phyloP scores from a whole-genome alignment of 2,888 invertebrate genomes.

The Drosophila anceps region DNA sequence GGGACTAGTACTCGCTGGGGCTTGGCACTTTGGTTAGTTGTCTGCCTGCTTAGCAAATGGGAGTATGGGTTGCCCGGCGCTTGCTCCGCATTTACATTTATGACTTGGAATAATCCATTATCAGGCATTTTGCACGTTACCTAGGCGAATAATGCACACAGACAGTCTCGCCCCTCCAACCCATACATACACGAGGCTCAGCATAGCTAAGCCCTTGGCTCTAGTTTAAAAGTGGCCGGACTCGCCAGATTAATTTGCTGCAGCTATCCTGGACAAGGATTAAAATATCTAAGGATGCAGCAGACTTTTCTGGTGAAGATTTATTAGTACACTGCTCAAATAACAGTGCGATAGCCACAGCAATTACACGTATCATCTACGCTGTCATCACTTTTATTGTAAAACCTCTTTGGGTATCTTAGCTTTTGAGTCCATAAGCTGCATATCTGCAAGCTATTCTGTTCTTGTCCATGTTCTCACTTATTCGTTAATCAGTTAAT shows the following conservation, averaged over 20 bases:
- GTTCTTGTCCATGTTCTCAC: too few relatives aligned
- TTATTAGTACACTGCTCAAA: constrained; percentile 2
- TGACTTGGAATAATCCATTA: constrained; percentile 80
- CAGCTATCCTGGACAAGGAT: constrained; percentile 38
- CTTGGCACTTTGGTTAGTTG: constrained; percentile 34
- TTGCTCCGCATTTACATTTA: constrained; percentile 75
- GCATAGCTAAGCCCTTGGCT: constrained; percentile 65
- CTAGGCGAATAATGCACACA: constrained; percentile 72
- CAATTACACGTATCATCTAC: neutral
- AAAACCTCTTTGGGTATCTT: neutral
- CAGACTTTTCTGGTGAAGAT: neutral
- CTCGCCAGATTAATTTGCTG: constrained; percentile 64
- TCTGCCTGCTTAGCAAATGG: constrained; percentile 13
- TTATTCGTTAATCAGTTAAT: too few relatives aligned
- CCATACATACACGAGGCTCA: constrained; percentile 11
- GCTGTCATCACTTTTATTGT: rapidly evolving
- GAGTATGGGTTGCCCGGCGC: neutral
- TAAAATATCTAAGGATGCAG: constrained; percentile 44
- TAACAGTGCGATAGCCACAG: neutral
- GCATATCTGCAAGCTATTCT: neutral
- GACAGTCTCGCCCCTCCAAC: constrained; percentile 8
- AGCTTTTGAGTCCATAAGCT: constrained; percentile 1
- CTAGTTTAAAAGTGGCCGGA: constrained; percentile 71
- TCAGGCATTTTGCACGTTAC: constrained; percentile 80
- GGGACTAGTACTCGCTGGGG: constrained; percentile 21